Base-by-base conservation (phyloP, 2,888 invertebrate species). In the Erannis defoliaria region DNA sequence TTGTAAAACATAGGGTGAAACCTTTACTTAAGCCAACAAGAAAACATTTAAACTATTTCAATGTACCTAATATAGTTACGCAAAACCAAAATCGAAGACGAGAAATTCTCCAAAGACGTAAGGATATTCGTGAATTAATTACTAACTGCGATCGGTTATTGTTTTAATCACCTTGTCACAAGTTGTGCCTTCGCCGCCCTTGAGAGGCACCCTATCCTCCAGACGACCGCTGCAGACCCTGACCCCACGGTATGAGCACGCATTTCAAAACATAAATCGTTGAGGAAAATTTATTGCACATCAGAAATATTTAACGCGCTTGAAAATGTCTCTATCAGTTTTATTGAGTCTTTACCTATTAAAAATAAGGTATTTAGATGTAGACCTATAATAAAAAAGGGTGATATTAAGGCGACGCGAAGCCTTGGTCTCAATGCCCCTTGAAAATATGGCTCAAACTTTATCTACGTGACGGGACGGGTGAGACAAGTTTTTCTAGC, bases 141-240 rank as follows among this genome's bases (percentile, higher is more conserved):
- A 49, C 46, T 10, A 62, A 58, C 33, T 16, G 16, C 48, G 50
- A 50, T 55, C 45, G 29, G 40, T 57, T 55, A 58, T 57, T 16
- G 35, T 40, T 46, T 35, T 35, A 37, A 49, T 49, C 31, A 45
- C 37, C 33, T 49, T 19, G 37, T 50, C 66, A 21, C 26, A 38
- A 51, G n/a, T 26, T 31, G 33, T 16, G n/a, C 40, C 33, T 42
- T 38, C 14, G 4, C 49, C 18, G 53, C 38, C 53, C 54, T 50
- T 53, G 45, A 45, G 43, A 38, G 49, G 53, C 50, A 62, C 19
- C 59, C 54, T 48, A 23, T 50, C 48, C 65, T 46, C 66, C 53
- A 69, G 62, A 67, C 61, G 59, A 48, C 63, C 55, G 33, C 58
- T 46, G 51, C 51, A 60, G 35, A n/a, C 5, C 26, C 51, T 38